Evolutionary conservation across 2,888 invertebrate genomes (phyloP), one percentile per base, ranked within the genome.

Genomic region (Priocnemis perturbator): DNA sequence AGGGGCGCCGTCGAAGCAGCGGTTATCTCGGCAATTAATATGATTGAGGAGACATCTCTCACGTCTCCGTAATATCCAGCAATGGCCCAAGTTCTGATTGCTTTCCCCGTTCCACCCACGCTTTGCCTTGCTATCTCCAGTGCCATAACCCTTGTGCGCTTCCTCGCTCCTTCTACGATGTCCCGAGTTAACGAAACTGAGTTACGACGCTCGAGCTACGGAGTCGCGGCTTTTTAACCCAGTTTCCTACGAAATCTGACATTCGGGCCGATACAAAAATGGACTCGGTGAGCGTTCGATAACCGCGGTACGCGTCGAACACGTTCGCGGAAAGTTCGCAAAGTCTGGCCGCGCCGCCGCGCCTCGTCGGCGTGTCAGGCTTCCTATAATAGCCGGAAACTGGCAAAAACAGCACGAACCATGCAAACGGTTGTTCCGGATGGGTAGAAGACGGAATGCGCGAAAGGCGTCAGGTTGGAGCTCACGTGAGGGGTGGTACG

Each of bases 11-110:
- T 85, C 86, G 86, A 86, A 87, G 84, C 83, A 85, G 80, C 83
- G 84, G 85, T 88, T 88, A 88, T 88, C 88, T 88, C 81, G 83
- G 87, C 87, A 88, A 88, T 88, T 88, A 88, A 88, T 88, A 88
- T 88, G 88, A 88, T 88, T 86, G 88, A 88, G 88, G 87, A 86
- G 88, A 88, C 88, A 88, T 88, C 87, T 88, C 88, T 88, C 88
- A 87, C 87, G 87, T 88, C 87, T 86, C 84, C 81, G 88, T 88
- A 87, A 88, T 88, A 88, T 88, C 87, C 85, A 87, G 87, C 85
- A 88, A 88, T 88, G 88, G 88, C 87, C 87, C 87, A 88, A 88
- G 88, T 88, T 88, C 88, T 88, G 88, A 88, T 88, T 88, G 88
- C 88, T 88, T 88, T 87, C 83, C 86, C 86, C 80, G 79, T 78